Base-by-base conservation (phyloP, 2,888 invertebrate genomes). In the Drosophila mettleri region DNA sequence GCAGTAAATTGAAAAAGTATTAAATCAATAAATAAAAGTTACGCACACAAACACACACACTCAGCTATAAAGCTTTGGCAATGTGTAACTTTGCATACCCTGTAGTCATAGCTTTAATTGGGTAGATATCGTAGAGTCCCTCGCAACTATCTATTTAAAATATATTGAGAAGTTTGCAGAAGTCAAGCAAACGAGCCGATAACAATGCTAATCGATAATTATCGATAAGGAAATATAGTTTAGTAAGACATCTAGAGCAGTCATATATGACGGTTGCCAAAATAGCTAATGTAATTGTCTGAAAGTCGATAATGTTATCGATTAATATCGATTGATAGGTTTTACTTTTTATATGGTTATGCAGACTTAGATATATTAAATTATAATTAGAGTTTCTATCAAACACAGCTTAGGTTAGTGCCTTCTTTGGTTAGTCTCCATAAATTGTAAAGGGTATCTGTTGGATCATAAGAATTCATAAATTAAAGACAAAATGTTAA, bases 1-100 rank as follows among this genome's bases (percentile, higher is more conserved):
- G 84, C 83, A 84, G 83, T 84, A 84, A 84, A 84, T 84, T 84
- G 83, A 86, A 84, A 84, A 84, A 84, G 83, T 84, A 84, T 84
- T 84, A 84, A 84, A 84, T 84, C 83, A 84, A 84, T 84, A 84
- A 84, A 84, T 84, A 84, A 86, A 84, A 84, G 74, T 79, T 84
- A 79, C 84, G 68, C 74, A 71, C 79, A 76, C 41, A 57, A 66
- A 51, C 55, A 58, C 20, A 45, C 31, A 39, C 8, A 45, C 45
- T 54, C 60, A 66, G 55, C 33, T 22, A 7, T 24, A 20, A 33
- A 54, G 54, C 41, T 33, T 41, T 16, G 33, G 22, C 29, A 53
- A 53, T 29, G 53, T 53, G 39, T 41, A 53, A 53, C 54, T 54
- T 41, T 41, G 5, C 3, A 33, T 33, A 43, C 54, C 33, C 52